A percentile compares a stretch with the other conserved stretches of the same genome.
These are phyloP conservation scores for Apamea monoglypha DNA, from an alignment of 2,888 invertebrate genomes.

Conservation along the genomic window DNA sequence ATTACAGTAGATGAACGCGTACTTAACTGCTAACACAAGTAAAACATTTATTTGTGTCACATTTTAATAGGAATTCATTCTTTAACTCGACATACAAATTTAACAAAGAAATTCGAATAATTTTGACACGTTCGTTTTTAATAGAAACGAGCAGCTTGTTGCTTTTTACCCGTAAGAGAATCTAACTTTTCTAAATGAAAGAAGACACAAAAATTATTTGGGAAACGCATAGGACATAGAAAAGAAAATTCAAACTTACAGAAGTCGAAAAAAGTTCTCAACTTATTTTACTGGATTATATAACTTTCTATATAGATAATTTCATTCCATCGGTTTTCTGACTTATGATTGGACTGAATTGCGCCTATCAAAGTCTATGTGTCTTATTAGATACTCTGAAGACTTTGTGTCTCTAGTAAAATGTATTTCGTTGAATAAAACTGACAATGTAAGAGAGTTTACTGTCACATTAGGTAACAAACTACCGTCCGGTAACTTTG, in stretches of 20 bases:
- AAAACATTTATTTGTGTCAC: background rate
- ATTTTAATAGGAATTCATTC: background rate
- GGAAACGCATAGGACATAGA: too few species aligned
- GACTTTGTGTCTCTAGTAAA: slow-evolving; percentile 15
- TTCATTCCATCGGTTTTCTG: background rate
- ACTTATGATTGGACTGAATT: background rate
- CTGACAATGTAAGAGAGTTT: slow-evolving; percentile 50
- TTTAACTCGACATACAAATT: background rate
- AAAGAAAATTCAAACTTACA: background rate
- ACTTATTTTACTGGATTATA: background rate
- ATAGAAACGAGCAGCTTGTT: background rate
- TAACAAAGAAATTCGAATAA: too few species aligned
- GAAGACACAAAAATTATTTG: background rate
- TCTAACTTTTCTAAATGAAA: background rate
- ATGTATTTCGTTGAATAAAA: slow-evolving; percentile 48
- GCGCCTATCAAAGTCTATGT: background rate
- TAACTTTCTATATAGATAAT: background rate
- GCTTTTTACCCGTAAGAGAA: background rate
- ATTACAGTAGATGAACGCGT: background rate
- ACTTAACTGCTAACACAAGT: background rate
- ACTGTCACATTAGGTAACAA: slow-evolving; percentile 46
- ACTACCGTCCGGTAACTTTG: slow-evolving; percentile 43
- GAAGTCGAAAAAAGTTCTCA: background rate
- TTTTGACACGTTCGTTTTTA: background rate
- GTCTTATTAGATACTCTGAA: background rate